Conservation (phyloP, 2,888 invertebrate genomes). For the Exocentrus adspersus region DNA sequence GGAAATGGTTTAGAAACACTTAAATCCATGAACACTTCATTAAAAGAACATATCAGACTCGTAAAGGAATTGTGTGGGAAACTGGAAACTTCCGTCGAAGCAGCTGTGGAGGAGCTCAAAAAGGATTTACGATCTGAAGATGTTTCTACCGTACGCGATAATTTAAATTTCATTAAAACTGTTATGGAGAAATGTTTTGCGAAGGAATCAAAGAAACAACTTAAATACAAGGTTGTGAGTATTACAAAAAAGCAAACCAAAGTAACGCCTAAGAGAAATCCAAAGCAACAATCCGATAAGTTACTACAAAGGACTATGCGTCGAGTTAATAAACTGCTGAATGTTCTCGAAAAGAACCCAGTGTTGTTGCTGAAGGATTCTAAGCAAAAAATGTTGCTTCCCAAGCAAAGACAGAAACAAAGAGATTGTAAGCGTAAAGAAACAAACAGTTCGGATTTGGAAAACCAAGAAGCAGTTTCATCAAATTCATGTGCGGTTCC, state of each 20-base stretch:
- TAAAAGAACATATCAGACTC: not conserved
- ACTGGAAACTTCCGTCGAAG: not conserved
- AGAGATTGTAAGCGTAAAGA: not conserved
- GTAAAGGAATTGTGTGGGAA: not conserved
- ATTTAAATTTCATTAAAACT: slow-evolving; percentile 9
- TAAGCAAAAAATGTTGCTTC: not conserved
- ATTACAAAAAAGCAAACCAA: not conserved
- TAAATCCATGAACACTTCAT: not conserved
- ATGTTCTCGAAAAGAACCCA: not conserved
- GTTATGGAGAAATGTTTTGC: slow-evolving; percentile 1
- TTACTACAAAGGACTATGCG: not conserved
- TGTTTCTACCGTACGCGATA: not conserved
- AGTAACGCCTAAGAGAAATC: not conserved
- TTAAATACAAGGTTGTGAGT: slow-evolving; percentile 7
- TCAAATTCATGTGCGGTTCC: too few relatives aligned
- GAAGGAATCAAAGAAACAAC: not conserved
- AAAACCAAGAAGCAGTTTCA: too few relatives aligned
- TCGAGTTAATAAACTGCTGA: slow-evolving; percentile 8
- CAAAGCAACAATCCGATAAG: not conserved
- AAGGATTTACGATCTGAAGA: not conserved
- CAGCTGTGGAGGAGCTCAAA: not conserved
- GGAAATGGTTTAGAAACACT: not conserved
- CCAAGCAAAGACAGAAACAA: slow-evolving; percentile 2
- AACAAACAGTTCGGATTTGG: too few relatives aligned
- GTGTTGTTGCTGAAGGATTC: not conserved